Base-by-base conservation (phyloP, 2,113 vertebrate species). In the Limanda limanda region DNA sequence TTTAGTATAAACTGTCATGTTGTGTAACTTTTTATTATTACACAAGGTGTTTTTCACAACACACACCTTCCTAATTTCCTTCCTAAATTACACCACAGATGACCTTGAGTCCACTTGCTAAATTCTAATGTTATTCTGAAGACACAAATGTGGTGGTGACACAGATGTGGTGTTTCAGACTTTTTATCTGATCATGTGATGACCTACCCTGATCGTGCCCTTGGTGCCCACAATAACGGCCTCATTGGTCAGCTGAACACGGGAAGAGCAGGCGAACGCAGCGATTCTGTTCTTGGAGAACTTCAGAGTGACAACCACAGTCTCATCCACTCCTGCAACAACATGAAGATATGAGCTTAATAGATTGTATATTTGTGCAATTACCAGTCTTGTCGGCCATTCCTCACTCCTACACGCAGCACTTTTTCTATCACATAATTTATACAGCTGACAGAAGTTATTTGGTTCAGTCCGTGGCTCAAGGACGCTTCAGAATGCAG, bases 191-290 rank as follows among this genome's bases (percentile, higher is more conserved):
- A 57, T 68, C 21, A 23, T 0, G 45, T 51, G 11, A 48, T 23
- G 8, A 74, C 82, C 68, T 81, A 96, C 97, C 94, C 84, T 91
- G 42, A 95, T 94, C 2, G 40, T 87, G 59, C 96, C 95, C 47
- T 95, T 93, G 7, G 95, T 95, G 1, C 97, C 95, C 2, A 57
- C 73, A 55, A 97, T 94, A 0, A 75, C 9, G 0, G 94, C 93
- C 0, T 88, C 91, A 37, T 96, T 97, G 61, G 86, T 61, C 55
- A 97, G 89, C 31, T 66, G 0, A 0, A 89, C 6, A 0, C 63
- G 23, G 1, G 89, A 81, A 14, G 93, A 93, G 79, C 86, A 91
- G 0, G 89, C 92, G 17, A 94, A 91, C 14, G 94, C 85, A 0
- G 95, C 95, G 91, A 96, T 65, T 51, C 94, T 90, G 80, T 93